phyloP scores from a whole-genome alignment of 2,888 invertebrate species.

The Apamea monoglypha region DNA sequence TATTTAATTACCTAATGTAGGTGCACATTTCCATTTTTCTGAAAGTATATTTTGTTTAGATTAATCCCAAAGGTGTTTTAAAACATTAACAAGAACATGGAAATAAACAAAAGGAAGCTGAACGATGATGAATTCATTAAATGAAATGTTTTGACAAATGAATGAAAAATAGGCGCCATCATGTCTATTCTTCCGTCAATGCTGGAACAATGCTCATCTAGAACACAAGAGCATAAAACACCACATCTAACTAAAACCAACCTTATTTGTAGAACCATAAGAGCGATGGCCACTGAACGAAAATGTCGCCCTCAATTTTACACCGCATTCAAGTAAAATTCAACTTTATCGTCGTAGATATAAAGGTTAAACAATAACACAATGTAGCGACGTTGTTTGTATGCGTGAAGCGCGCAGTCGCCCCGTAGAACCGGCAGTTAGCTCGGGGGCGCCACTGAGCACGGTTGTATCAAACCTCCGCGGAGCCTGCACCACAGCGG shows the following conservation, averaged over 20 bases:
- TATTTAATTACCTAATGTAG: not conserved
- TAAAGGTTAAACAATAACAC: conserved; percentile 66
- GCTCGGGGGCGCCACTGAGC: conserved; percentile 84
- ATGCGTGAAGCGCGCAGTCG: conserved; percentile 83
- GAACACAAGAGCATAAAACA: conserved; percentile 49
- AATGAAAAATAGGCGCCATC: conserved; percentile 80
- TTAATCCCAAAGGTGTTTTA: not conserved
- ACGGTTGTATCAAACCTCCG: conserved; percentile 75
- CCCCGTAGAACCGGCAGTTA: conserved; percentile 78
- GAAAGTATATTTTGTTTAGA: not conserved
- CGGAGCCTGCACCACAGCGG: conserved; percentile 67
- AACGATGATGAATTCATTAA: conserved; percentile 60
- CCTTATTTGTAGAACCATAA: conserved; percentile 55
- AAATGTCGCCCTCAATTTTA: conserved; percentile 51
- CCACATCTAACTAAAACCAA: conserved; percentile 53
- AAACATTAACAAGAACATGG: conserved; percentile 15
- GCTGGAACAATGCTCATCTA: conserved; percentile 78
- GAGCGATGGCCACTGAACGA: conserved; percentile 34
- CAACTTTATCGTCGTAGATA: conserved; percentile 56
- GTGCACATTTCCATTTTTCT: not conserved
- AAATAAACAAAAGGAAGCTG: conserved; percentile 25
- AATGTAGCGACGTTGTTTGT: conserved; percentile 65
- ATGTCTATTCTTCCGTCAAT: conserved; percentile 83
- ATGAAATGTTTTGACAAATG: conserved; percentile 74
- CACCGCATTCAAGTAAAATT: conserved; percentile 65